Evolutionary conservation across 1,140 invertebrate species (phyloP), one percentile per base, ranked within the genome.

Genomic region (Littorina saxatilis): DNA sequence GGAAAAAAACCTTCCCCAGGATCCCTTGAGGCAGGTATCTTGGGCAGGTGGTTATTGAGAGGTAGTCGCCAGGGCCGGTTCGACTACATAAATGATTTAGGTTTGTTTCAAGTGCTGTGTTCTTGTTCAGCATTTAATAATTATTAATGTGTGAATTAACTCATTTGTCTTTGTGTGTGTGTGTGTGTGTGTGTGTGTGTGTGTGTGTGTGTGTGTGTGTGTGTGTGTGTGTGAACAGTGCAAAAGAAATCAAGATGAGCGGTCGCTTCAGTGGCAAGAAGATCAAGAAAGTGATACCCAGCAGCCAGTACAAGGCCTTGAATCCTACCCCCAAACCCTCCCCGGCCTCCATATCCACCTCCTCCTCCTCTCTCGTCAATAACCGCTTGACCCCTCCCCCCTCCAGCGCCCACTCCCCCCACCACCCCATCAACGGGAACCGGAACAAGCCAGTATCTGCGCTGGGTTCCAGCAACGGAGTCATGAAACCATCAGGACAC

Each of bases 191-290:
- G 55, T 27, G n/a, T 20, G 55, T 58, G n/a, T 58, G 55, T 58
- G 23, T 58, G 15, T 58, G 9, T 58, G 55, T 58, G 55, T 58
- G 55, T 58, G 55, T 58, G 55, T 47, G 43, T 17, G 7, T 47
- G 55, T 20, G n/a, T 9, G 9, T 58, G 15, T 66, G 61, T 32
- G 29, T 35, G 32, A 7, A 40, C 93, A 97, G 96, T 93, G 96
- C 97, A 87, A 95, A 96, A 90, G 96, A 97, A 89, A 98, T 98
- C 88, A 97, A 98, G 93, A 94, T 96, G 82, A 96, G 96, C 92
- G 96, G 96, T 89, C 95, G 95, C 85, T 96, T 96, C 92, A 96
- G 97, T 88, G 96, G 97, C 43, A 86, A 87, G 17, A 89, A 87
- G 83, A 86, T 90, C 13, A 91, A 90, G 84, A 97, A 97, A 92